Conservation (phyloP, 53 echinoderm and acorn worm species). For the Echinarachnius parma region DNA sequence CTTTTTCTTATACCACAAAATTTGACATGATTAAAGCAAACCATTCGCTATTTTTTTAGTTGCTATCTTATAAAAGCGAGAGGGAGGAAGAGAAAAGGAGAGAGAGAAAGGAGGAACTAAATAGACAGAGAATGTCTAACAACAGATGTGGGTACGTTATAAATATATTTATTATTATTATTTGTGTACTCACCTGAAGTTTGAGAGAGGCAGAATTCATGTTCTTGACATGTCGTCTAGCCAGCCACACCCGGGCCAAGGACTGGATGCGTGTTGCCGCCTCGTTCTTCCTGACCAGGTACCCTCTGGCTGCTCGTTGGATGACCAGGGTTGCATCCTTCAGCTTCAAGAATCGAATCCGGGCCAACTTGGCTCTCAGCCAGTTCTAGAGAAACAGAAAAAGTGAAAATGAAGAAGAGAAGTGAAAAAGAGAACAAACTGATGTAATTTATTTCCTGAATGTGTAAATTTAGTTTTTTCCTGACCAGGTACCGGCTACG, state of each 20-base stretch:
- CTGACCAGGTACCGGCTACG: slow-evolving; percentile 49
- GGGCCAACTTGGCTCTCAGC: slow-evolving; percentile 68
- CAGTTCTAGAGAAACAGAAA: slow-evolving; percentile 49
- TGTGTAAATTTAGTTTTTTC: slow-evolving; percentile 40
- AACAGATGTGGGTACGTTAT: background rate
- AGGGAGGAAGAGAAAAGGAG: too few relatives aligned
- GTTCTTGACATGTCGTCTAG: slow-evolving; percentile 57
- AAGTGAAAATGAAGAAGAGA: background rate
- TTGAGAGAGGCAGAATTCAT: slow-evolving; percentile 68
- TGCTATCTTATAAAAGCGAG: too few relatives aligned
- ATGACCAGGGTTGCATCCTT: slow-evolving; percentile 43
- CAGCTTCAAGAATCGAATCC: slow-evolving; percentile 59
- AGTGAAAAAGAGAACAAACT: too few relatives aligned
- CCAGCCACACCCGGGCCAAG: slow-evolving; percentile 69
- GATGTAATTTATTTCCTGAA: too few relatives aligned
- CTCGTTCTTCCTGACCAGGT: slow-evolving; percentile 45
- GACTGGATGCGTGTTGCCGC: slow-evolving; percentile 71
- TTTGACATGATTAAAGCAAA: too few relatives aligned
- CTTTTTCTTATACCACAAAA: too few relatives aligned
- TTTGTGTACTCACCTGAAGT: slow-evolving; percentile 66
- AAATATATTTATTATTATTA: background rate
- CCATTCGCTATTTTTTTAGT: too few relatives aligned
- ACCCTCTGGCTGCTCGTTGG: slow-evolving; percentile 60
- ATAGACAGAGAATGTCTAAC: too few relatives aligned
- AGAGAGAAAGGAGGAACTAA: too few relatives aligned